Conservation (phyloP, 2,113 vertebrate genomes). For the Ptyas mucosa region DNA sequence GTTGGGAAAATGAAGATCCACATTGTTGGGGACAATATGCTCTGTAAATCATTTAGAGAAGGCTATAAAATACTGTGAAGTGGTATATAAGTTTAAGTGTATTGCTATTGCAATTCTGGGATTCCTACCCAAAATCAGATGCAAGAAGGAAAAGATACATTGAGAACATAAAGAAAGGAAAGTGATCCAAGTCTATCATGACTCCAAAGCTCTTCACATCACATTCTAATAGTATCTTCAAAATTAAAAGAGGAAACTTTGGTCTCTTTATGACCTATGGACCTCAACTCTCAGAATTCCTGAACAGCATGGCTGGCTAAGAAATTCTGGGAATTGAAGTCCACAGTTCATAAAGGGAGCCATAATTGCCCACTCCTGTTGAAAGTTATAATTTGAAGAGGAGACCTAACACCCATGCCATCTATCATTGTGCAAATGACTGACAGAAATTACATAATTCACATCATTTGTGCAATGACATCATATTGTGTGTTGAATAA, state of each 20-base stretch:
- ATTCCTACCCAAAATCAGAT: slow-evolving; percentile 39
- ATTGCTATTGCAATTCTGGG: slow-evolving; percentile 4
- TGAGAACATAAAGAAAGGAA: slow-evolving; percentile 14
- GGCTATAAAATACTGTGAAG: neutral
- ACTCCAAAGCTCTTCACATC: slow-evolving; percentile 9
- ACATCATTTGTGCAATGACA: neutral
- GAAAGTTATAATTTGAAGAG: neutral
- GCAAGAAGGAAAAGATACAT: slow-evolving; percentile 1
- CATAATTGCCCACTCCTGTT: neutral
- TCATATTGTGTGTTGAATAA: neutral
- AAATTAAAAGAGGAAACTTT: neutral
- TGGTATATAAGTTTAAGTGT: neutral
- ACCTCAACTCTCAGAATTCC: neutral
- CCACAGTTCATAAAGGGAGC: neutral
- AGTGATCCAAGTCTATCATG: neutral
- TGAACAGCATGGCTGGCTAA: neutral
- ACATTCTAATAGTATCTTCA: neutral
- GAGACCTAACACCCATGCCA: neutral
- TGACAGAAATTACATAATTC: neutral
- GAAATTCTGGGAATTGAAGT: neutral
- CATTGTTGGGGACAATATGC: neutral
- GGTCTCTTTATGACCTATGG: neutral
- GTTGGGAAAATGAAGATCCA: neutral
- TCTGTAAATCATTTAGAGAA: neutral
- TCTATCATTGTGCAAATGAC: neutral